Base-by-base conservation (phyloP, 1,140 invertebrate genomes). In the Ctenoplectra terminalis region DNA sequence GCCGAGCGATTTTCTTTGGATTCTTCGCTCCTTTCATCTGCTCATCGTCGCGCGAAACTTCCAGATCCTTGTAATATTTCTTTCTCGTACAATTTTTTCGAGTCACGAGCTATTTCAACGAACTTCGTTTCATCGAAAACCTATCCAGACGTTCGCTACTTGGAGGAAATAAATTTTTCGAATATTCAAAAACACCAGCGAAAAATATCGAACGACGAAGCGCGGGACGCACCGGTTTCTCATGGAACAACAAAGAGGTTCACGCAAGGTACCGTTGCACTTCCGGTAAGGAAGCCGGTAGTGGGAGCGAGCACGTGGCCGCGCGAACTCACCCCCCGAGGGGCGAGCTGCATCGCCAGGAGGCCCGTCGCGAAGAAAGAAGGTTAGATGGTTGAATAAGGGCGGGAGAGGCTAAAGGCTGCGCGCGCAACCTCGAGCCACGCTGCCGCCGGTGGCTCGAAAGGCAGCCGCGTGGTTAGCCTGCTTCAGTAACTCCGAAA, bases 381-480 rank as follows among this genome's bases (percentile, higher is more conserved):
- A 78, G 66, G 58, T 20, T 73, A 54, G 66, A 60, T 82, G 79
- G 70, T 82, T 83, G 80, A 81, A 86, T 63, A 73, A 81, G 77
- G 71, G 84, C 75, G 83, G 69, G 77, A 86, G 86, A 76, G 75
- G 82, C 56, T 69, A 64, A 31, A 17, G 50, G 72, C 0, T 92
- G 91, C 91, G 92, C 90, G 90, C 92, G 91, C 92, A 92, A 13
- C 60, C 34, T 1, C 31, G 48, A 63, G 88, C 88, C 89, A 91
- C 87, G 91, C 89, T 90, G 88, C 84, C 82, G 79, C 80, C 86
- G 86, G 89, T 80, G 87, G 48, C n/a, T 69, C 29, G 72, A 64
- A 89, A 85, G 40, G 1, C 2, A n/a, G 87, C 89, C 89, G 82
- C 87, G 86, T 91, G 90, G 87, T 86, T 70, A 66, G 82, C 34